A percentile compares a stretch with the other conserved stretches of the same genome.
These are phyloP conservation scores for Leptura quadrifasciata DNA, from an alignment of 2,888 invertebrate genomes.

Conservation along the genomic window DNA sequence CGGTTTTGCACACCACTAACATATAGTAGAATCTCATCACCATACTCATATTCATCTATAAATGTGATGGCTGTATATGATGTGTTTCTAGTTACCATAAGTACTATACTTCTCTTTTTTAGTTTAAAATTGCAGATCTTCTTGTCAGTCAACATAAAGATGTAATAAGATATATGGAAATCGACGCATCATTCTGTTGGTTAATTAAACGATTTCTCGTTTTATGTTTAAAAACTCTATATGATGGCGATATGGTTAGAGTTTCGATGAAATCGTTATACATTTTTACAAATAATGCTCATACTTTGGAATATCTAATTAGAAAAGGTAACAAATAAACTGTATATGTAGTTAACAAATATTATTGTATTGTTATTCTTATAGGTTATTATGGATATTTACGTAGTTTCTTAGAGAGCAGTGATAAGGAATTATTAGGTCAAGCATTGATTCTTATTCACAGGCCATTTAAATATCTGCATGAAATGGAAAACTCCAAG, in stretches of 20 bases:
- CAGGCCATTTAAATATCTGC: slow-evolving; percentile 82
- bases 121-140: slow-evolving; percentile 72
- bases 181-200: slow-evolving; percentile 73
- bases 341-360: neutral
- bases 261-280: slow-evolving; percentile 88
- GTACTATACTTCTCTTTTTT: slow-evolving; percentile 39
- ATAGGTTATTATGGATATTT: slow-evolving; percentile 85
- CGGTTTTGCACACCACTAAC: too few relatives aligned
- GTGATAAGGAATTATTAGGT: slow-evolving; percentile 80
- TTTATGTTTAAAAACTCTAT: slow-evolving; percentile 67
- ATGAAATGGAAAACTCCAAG: slow-evolving; percentile 72
- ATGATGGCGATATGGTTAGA: slow-evolving; percentile 73
- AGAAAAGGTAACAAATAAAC: slow-evolving; percentile 75
- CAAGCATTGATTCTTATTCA: slow-evolving; percentile 85
- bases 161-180: slow-evolving; percentile 57
- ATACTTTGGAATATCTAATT: slow-evolving; percentile 77
- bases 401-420: slow-evolving; percentile 80
- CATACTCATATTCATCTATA: neutral
- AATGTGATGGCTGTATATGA: neutral
- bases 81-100: too few relatives aligned
- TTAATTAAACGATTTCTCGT: slow-evolving; percentile 70
- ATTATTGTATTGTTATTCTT: slow-evolving; percentile 30
- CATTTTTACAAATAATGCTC: slow-evolving; percentile 78
- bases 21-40: too few relatives aligned
- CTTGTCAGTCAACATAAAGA: slow-evolving; percentile 70